These are phyloP conservation scores for Chaunax sp. DNA, from an alignment of 2,797 vertebrate species.

Conservation along the genomic window DNA sequence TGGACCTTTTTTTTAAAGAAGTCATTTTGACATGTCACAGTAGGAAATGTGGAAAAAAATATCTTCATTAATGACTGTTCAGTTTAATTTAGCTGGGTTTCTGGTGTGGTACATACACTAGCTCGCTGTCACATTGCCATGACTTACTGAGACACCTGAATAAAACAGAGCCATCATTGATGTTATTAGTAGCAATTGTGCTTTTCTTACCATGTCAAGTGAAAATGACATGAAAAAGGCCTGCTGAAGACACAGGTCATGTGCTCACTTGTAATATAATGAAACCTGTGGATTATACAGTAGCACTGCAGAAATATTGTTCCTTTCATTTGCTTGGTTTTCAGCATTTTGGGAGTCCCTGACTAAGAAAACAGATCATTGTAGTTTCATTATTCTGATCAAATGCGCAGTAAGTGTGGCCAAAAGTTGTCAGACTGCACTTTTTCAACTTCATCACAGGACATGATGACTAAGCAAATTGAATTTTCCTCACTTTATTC, in stretches of 20 bases:
- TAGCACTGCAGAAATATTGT: not conserved
- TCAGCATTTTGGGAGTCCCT: not conserved
- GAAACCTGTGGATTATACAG: not conserved
- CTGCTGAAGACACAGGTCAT: not conserved
- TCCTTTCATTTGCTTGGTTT: constrained; percentile 3
- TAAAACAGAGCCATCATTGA: not conserved
- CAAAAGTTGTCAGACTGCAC: not conserved
- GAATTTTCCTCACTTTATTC: constrained; percentile 19
- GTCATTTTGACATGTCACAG: not conserved
- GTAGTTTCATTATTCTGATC: not conserved
- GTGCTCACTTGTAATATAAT: not conserved
- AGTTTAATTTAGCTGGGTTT: not conserved
- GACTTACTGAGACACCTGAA: not conserved
- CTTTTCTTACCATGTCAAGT: not conserved
- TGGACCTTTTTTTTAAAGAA: not conserved
- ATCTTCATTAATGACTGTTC: not conserved
- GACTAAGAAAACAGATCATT: not conserved
- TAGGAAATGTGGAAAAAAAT: not conserved
- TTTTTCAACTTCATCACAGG: constrained; percentile 15
- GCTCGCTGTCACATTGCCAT: not conserved
- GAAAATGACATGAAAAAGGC: not conserved
- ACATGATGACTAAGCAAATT: constrained; percentile 25
- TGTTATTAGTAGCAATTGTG: too few relatives aligned
- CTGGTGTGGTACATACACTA: too few relatives aligned
- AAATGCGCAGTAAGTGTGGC: not conserved